Percentiles rank a stretch among this genome's conserved stretches.
Conservation (phyloP, 1,140 invertebrate genomes). For the Phenacoccus solenopsis region DNA sequence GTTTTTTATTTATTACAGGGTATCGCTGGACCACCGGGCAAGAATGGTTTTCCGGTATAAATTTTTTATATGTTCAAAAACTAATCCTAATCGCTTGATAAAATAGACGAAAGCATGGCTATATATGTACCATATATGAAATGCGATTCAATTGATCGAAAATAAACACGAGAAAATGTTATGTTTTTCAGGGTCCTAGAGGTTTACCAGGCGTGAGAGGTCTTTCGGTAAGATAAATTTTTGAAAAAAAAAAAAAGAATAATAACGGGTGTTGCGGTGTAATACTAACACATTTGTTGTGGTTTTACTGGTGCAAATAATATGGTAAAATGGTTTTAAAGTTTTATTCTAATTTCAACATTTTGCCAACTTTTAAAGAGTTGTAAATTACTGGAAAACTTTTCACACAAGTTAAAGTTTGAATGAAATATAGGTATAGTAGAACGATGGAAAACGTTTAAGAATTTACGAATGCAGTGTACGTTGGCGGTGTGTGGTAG, state of each 20-base stretch:
- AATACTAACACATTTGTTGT: neutral
- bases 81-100: neutral
- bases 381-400: neutral
- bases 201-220: slow-evolving; percentile 52
- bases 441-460: neutral
- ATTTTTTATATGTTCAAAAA: slow-evolving; percentile 26
- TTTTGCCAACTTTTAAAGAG: neutral
- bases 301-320: neutral
- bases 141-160: too few relatives aligned
- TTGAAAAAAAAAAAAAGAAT: neutral
- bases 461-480: neutral
- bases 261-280: neutral
- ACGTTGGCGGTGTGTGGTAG: neutral
- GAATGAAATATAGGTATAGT: neutral
- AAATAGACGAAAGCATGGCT: too few relatives aligned
- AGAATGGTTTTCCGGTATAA: slow-evolving; percentile 80
- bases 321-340: neutral
- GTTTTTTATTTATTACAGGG: slow-evolving; percentile 53
- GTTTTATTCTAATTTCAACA: neutral
- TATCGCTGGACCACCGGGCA: slow-evolving; percentile 58
- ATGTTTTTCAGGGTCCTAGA: slow-evolving; percentile 47
- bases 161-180: slow-evolving; percentile 22
- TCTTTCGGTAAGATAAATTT: slow-evolving; percentile 45
- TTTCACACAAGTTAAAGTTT: neutral
- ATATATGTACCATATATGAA: slow-evolving; percentile 30